A percentile compares a stretch with the other conserved stretches of the same genome.
phyloP scores from a whole-genome alignment of 2,113 vertebrate species.

The Theristicus caerulescens region DNA sequence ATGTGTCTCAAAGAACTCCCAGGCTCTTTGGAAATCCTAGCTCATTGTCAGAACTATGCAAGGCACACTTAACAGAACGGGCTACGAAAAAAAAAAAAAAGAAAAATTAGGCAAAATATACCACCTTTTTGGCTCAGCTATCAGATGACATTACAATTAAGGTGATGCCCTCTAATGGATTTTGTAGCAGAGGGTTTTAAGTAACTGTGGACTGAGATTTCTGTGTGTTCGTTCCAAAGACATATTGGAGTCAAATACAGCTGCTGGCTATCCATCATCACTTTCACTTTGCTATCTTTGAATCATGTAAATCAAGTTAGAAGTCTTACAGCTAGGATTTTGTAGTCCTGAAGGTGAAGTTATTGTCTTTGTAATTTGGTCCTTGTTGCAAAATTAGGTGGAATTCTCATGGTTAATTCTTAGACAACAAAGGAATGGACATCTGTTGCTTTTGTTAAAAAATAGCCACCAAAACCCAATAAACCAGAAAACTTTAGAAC shows the following conservation, averaged over 20 bases:
- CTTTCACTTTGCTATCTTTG: conserved; percentile 27
- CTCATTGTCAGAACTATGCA: neutral
- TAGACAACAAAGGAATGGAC: neutral
- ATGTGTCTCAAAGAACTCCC: neutral
- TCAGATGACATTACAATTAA: conserved; percentile 42
- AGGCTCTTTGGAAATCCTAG: conserved; percentile 32
- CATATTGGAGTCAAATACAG: conserved; percentile 18
- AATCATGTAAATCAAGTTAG: neutral
- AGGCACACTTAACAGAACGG: conserved; percentile 21
- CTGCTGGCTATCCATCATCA: conserved; percentile 29
- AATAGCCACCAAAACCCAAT: neutral
- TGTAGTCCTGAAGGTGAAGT: neutral
- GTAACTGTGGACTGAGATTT: conserved; percentile 20
- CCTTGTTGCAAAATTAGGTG: neutral
- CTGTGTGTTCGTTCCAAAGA: conserved; percentile 23
- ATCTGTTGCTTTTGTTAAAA: neutral
- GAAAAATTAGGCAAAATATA: neutral
- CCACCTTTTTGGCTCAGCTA: conserved; percentile 10
- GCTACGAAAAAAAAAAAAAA: neutral
- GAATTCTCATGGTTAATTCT: neutral
- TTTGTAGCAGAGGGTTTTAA: conserved; percentile 32
- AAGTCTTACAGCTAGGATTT: neutral
- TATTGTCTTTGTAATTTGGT: conserved; percentile 19
- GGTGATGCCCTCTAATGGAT: neutral
- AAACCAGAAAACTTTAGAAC: neutral